Conservation (phyloP, 2,888 invertebrate species). For the Sphecodes monilicornis region DNA sequence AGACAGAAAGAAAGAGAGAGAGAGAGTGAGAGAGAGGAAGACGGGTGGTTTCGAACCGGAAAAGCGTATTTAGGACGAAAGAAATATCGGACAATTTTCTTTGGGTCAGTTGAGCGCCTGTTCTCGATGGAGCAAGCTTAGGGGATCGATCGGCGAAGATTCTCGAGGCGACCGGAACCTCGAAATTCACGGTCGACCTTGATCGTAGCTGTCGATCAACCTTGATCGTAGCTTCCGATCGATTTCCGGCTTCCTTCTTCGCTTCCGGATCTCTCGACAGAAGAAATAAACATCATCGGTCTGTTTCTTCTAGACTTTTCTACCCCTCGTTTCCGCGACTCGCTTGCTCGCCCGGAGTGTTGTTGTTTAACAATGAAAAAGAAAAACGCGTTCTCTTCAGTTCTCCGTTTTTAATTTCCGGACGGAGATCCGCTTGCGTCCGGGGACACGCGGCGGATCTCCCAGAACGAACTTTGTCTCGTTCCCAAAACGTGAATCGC, state of each 20-base stretch:
- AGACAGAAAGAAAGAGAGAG: constrained; percentile 20
- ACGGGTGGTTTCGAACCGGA: constrained; percentile 6
- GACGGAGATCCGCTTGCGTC: constrained; percentile 56
- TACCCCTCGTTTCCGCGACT: neutral
- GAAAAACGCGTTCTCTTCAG: neutral
- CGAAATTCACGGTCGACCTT: constrained; percentile 33
- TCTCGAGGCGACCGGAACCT: constrained; percentile 19
- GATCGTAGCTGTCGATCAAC: constrained; percentile 9
- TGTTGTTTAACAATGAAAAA: constrained; percentile 4
- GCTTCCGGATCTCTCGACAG: neutral
- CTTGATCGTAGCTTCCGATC: constrained; percentile 10
- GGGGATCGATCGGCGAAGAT: constrained; percentile 33
- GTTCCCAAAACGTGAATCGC: constrained; percentile 28
- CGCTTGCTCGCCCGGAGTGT: neutral
- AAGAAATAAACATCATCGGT: neutral
- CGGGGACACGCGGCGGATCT: constrained; percentile 53
- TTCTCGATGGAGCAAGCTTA: constrained; percentile 31
- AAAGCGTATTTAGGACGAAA: constrained; percentile 4
- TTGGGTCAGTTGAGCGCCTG: constrained; percentile 15
- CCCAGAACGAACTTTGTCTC: constrained; percentile 42
- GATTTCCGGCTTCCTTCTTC: constrained; percentile 16
- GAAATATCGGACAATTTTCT: constrained; percentile 37
- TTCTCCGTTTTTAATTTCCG: constrained; percentile 45
- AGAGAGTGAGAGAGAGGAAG: constrained; percentile 22
- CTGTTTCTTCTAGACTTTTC: neutral